Base-by-base conservation (phyloP, 2,888 invertebrate genomes). In the Flexamia atlantica region DNA sequence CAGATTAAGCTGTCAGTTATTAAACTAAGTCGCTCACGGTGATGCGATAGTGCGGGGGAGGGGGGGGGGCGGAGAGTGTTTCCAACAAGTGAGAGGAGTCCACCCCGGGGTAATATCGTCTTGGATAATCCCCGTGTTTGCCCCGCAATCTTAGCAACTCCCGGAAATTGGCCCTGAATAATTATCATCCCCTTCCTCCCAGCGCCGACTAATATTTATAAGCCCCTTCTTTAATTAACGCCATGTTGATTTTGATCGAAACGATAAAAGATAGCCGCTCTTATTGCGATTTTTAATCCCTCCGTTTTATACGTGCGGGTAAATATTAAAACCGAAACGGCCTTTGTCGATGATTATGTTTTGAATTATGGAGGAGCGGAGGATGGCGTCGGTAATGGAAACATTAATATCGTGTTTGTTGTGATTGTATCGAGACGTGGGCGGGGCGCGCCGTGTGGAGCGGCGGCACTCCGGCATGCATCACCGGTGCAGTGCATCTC, bases 141-240 rank as follows among this genome's bases (percentile, higher is more conserved):
- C 50, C 76, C 76, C 76, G 76, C 76, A 76, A 76, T 76, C 76
- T 76, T 76, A 76, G 76, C 76, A 46, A 76, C 46, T 76, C 76
- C 81, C 46, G 82, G 82, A 82, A 82, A 82, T 82, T 82, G 46
- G 53, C 72, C 70, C 82, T 82, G 72, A 82, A 82, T 82, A 82
- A 82, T 82, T 82, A 82, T 46, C 72, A 82, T 64, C 82, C 50
- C 76, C 72, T 46, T 23, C 76, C 76, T 23, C 76, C 25, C 50
- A 30, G 50, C 76, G 46, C 76, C 76, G 25, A 70, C 72, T 76
- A 76, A 76, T 76, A 76, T 76, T 76, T 76, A 76, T 76, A 76
- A 76, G 76, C 76, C 50, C 72, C 72, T 72, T 42, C 46, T 76
- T 76, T 76, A 76, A 76, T 76, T 76, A 76, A 76, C 28, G 46